Base-by-base conservation (phyloP, 53 echinoderm and acorn worm species). In the Paracentrotus lividus region DNA sequence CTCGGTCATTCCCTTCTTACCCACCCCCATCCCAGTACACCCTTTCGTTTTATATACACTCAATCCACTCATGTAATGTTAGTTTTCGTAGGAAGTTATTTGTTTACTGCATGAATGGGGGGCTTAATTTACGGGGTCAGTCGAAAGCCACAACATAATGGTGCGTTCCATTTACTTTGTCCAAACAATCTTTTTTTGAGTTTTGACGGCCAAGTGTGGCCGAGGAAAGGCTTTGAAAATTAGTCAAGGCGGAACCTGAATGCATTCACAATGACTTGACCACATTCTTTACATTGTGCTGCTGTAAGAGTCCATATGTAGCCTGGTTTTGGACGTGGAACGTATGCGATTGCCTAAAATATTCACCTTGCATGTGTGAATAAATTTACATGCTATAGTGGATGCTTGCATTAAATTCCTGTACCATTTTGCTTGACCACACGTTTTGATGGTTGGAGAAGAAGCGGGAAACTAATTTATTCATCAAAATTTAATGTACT, bases 111-210 rank as follows among this genome's bases (percentile, higher is more conserved):
- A 44, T 90, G 90, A 90, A 75, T 90, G 52, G 90, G n/a, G 49
- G 68, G n/a, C 90, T 90, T 51, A 72, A 90, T 90, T 90, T 72
- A 90, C 90, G 90, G 90, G 90, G 90, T 90, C 90, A 69, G 56
- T 7, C 43, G 49, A 29, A 24, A 49, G 53, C 75, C n/a, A 42
- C 20, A 90, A 90, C 90, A n/a, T n/a, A 90, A 90, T 90, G 23
- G 90, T 8, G 36, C 32, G 20, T n/a, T n/a, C 33, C n/a, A n/a
- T 65, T 64, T 57, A 53, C 58, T 33, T 61, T 44, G 43, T 64
- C 21, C 57, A 43, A 89, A 59, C 89, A 59, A 59, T 58, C 60
- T n/a, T 43, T 55, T 43, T 55, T 27, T 20, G 64, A 89, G 57
- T 33, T 86, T 65, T 89, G 66, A 61, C 60, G 64, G 26, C 64